A percentile compares a stretch with the other conserved stretches of the same genome.
These are phyloP conservation scores for Rhabdomys dilectus DNA, from an alignment of 2,113 vertebrate genomes.

Conservation along the genomic window DNA sequence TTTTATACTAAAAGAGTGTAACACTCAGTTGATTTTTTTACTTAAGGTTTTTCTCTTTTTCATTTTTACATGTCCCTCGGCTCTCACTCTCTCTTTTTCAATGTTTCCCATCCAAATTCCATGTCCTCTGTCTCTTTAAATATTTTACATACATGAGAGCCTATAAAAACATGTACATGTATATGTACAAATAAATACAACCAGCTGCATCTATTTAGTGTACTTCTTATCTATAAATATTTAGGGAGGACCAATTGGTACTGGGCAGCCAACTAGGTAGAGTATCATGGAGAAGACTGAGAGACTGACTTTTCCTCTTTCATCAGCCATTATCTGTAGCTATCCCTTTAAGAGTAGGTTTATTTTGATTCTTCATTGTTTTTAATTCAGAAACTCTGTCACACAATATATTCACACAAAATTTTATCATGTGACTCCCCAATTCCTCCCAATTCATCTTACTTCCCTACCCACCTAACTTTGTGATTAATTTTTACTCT, in stretches of 20 bases:
- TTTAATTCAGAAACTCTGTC: background rate
- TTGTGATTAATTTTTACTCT: background rate
- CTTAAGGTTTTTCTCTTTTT: background rate
- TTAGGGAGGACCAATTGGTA: background rate
- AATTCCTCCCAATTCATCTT: background rate
- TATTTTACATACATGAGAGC: background rate
- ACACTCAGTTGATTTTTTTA: background rate
- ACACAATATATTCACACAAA: background rate
- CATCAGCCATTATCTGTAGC: background rate
- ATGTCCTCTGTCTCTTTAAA: background rate
- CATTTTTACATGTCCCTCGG: too few relatives aligned
- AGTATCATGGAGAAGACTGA: background rate
- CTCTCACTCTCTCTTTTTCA: background rate
- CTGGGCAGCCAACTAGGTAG: too few relatives aligned
- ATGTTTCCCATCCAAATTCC: background rate
- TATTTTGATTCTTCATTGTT: background rate
- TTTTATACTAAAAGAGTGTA: background rate
- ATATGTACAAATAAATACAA: background rate
- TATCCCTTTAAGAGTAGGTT: background rate
- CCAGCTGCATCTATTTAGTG: background rate
- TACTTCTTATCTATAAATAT: background rate
- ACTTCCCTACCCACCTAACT: background rate
- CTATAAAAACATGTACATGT: background rate
- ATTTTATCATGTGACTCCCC: background rate
- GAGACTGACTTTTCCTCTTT: background rate